Evolutionary conservation across 1,140 invertebrate species (phyloP).

Genomic region (Drosophila punjabiensis): DNA sequence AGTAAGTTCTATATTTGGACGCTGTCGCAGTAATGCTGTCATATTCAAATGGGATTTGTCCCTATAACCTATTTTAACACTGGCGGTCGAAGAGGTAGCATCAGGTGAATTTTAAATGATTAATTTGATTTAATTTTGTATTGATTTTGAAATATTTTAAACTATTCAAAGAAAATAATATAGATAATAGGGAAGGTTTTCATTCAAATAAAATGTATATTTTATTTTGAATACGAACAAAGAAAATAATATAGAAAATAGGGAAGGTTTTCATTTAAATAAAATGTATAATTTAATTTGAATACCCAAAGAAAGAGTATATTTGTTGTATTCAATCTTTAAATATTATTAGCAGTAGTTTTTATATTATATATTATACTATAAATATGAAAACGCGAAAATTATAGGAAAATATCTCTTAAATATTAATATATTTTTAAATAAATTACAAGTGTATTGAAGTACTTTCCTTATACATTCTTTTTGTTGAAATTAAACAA

Average conservation of each 20-base stretch:
- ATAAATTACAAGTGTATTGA: background rate
- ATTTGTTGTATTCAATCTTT: too few relatives aligned
- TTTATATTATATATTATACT: background rate
- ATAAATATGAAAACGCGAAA: background rate
- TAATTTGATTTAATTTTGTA: background rate
- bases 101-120: background rate
- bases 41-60: conserved; percentile 41
- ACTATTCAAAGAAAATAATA: too few relatives aligned
- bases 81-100: background rate
- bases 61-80: conserved; percentile 65
- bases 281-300: too few relatives aligned
- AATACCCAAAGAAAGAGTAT: too few relatives aligned
- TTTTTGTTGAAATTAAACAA: background rate
- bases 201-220: background rate
- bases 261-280: too few relatives aligned
- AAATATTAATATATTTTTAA: background rate
- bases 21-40: conserved; percentile 26
- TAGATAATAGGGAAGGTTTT: too few relatives aligned
- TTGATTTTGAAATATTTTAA: background rate
- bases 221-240: too few relatives aligned
- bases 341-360: too few relatives aligned
- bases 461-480: background rate
- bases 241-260: too few relatives aligned
- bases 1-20: conserved; percentile 40
- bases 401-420: background rate